phyloP scores from a whole-genome alignment of 2,888 invertebrate species.

The Clanis bilineata region DNA sequence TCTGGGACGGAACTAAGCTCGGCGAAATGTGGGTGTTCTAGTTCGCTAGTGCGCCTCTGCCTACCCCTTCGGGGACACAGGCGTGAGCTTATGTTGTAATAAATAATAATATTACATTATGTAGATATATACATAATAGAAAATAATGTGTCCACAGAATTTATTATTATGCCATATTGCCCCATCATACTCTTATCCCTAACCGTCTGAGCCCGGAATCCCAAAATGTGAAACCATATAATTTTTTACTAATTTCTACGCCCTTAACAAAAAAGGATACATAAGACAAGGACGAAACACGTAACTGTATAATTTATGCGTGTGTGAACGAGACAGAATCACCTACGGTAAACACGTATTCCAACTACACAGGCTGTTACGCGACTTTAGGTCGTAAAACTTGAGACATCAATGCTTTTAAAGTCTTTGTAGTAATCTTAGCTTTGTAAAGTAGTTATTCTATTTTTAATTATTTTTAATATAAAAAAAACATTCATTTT shows the following conservation, averaged over 20 bases:
- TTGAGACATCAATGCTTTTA: neutral
- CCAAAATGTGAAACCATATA: slow-evolving; percentile 34
- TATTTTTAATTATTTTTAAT: neutral
- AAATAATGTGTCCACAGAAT: no score
- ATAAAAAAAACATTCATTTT: neutral
- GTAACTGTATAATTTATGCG: slow-evolving; percentile 36
- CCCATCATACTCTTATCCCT: slow-evolving; percentile 18
- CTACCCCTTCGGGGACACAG: no score
- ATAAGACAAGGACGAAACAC: slow-evolving; percentile 38
- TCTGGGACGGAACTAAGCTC: no score
- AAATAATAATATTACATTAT: no score
- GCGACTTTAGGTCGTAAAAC: slow-evolving; percentile 1
- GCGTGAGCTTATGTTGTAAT: no score
- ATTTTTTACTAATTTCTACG: slow-evolving; percentile 39
- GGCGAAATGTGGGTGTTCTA: no score
- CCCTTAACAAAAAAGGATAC: slow-evolving; percentile 43
- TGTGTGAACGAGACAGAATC: slow-evolving; percentile 39
- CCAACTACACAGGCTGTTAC: slow-evolving; percentile 27
- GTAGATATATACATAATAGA: no score
- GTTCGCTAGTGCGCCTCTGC: no score
- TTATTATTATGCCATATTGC: neutral
- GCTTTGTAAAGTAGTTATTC: neutral
- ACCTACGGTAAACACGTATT: slow-evolving; percentile 28
- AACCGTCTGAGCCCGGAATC: slow-evolving; percentile 28
- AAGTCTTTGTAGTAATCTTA: neutral